A percentile compares a stretch with the other conserved stretches of the same genome.
Conservation (phyloP, 2,797 vertebrate genomes). For the Kryptolebias ocellatus region DNA sequence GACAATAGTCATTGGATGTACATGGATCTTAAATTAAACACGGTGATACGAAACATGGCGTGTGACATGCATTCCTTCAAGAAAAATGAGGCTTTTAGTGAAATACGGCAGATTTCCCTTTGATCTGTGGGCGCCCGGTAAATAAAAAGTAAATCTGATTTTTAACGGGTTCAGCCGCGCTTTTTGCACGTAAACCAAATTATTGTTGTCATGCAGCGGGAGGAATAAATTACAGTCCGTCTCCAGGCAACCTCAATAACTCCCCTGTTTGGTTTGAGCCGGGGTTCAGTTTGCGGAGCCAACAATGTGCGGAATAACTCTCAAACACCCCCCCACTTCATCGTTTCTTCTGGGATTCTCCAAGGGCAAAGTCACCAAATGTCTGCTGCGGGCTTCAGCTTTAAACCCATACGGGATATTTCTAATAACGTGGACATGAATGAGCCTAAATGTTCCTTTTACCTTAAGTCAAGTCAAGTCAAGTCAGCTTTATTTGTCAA, state of each 20-base stretch:
- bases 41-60: too few species aligned
- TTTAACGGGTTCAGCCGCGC: background rate
- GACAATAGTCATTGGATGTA: too few species aligned
- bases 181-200: background rate
- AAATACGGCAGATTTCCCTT: background rate
- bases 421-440: background rate
- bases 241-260: constrained; percentile 17
- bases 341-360: background rate
- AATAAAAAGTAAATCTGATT: background rate
- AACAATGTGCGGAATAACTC: constrained; percentile 1
- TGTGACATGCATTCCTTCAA: too few species aligned
- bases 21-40: too few species aligned
- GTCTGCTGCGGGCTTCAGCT: background rate
- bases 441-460: background rate
- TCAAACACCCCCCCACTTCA: background rate
- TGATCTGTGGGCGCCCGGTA: background rate
- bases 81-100: too few species aligned
- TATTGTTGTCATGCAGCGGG: background rate
- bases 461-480: too few species aligned
- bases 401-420: constrained; percentile 1
- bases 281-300: background rate
- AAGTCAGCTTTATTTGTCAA: too few species aligned
- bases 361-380: background rate
- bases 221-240: background rate
- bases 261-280: constrained; percentile 1